Percentiles rank a stretch among this genome's conserved stretches.
Conservation (phyloP, 2,888 invertebrate species). For the Synanthedon andrenaeformis region DNA sequence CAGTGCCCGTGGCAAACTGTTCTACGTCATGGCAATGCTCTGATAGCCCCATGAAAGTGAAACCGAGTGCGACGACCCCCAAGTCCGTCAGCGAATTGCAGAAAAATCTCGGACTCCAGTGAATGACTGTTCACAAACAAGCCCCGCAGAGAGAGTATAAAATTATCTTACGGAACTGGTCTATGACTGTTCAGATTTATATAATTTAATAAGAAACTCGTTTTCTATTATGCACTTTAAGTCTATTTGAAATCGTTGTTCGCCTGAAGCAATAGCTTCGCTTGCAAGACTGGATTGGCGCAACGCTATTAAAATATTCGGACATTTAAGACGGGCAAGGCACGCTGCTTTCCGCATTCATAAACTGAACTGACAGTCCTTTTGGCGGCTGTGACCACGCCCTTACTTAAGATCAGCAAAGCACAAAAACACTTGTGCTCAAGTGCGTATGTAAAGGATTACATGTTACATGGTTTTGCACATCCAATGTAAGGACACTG, state of each 20-base stretch:
- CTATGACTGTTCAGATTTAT: background rate
- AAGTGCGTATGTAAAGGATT: too few relatives aligned
- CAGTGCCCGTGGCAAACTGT: conserved; percentile 24
- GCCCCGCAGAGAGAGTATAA: background rate
- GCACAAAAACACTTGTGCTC: too few relatives aligned
- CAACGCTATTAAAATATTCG: background rate
- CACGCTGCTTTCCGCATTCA: background rate
- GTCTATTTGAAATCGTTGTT: background rate
- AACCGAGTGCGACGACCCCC: conserved; percentile 33
- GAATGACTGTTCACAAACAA: background rate
- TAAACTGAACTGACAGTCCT: too few relatives aligned
- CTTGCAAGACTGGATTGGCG: background rate
- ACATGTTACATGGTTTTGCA: too few relatives aligned
- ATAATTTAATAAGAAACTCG: background rate
- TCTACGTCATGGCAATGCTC: conserved; percentile 42
- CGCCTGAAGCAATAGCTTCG: background rate
- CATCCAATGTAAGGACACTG: too few relatives aligned
- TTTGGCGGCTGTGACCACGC: too few relatives aligned
- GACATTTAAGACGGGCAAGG: background rate
- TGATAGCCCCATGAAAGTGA: conserved; percentile 48
- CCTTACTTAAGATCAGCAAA: too few relatives aligned
- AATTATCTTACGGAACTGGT: background rate
- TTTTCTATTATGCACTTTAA: background rate
- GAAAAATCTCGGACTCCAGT: background rate
- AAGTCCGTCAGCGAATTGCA: background rate